phyloP scores from a whole-genome alignment of 2,797 vertebrate genomes.

The Hippopotamyrus pictus region DNA sequence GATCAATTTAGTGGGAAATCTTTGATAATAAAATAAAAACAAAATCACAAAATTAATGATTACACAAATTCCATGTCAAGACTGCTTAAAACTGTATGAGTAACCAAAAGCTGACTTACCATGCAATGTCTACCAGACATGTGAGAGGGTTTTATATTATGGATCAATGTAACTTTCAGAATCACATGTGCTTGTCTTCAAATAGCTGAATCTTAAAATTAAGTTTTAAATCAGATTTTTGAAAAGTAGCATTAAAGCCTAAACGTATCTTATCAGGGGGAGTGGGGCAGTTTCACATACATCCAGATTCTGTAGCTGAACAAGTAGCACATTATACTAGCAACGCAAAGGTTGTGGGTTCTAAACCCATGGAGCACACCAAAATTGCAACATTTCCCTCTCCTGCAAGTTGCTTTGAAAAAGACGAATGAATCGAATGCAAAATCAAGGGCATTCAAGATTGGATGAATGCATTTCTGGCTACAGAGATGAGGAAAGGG shows the following conservation, averaged over 20 bases:
- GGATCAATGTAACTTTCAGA: neutral
- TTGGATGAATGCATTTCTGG: neutral
- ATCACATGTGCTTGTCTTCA: neutral
- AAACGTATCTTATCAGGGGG: neutral
- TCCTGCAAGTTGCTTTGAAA: neutral
- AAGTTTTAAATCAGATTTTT: neutral
- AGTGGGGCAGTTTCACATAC: neutral
- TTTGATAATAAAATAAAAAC: neutral
- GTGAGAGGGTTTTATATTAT: neutral
- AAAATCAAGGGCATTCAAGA: neutral
- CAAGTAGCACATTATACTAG: neutral
- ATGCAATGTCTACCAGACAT: neutral
- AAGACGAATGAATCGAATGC: neutral
- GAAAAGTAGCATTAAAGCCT: neutral
- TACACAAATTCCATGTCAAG: neutral
- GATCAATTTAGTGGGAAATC: neutral
- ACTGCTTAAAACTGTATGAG: neutral
- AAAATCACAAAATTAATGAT: neutral
- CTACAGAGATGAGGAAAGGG: neutral
- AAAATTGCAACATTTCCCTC: neutral
- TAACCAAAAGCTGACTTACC: neutral
- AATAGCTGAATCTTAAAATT: neutral
- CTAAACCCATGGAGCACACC: neutral
- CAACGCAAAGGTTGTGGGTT: neutral
- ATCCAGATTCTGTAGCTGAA: neutral